Conservation (phyloP, 2,113 vertebrate genomes). For the Oncorhynchus clarkii region DNA sequence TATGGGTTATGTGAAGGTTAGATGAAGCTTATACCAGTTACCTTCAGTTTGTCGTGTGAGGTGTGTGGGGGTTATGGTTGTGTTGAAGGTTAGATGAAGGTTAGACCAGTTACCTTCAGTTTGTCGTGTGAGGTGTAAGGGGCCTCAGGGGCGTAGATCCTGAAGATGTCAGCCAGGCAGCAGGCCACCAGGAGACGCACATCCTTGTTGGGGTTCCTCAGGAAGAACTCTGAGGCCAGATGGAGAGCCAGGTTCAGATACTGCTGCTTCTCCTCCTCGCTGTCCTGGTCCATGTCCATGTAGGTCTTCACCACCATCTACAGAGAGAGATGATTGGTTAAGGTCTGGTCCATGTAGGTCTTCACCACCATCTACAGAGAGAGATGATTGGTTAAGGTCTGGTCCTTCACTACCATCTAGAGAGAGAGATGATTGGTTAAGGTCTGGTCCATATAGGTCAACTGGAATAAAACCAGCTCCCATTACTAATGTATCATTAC, state of each 20-base stretch:
- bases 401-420: neutral
- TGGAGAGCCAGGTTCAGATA: conserved; percentile 96
- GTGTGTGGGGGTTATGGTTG: conserved; percentile 61
- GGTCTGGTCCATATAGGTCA: too few relatives aligned
- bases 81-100: too few relatives aligned
- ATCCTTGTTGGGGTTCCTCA: conserved; percentile 99
- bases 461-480: too few relatives aligned
- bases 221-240: conserved; percentile 98
- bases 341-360: too few relatives aligned
- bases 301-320: conserved; percentile 99
- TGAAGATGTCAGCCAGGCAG: conserved; percentile 98
- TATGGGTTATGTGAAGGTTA: too few relatives aligned
- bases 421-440: too few relatives aligned
- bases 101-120: conserved; percentile 83
- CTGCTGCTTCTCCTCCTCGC: conserved; percentile 98
- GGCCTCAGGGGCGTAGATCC: conserved; percentile 98
- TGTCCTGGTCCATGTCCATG: conserved; percentile 99
- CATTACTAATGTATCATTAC: too few relatives aligned
- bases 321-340: conserved; percentile 18
- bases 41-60: too few relatives aligned
- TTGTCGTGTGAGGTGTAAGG: conserved; percentile 99
- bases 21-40: too few relatives aligned
- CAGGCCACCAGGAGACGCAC: conserved; percentile 97
- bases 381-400: too few relatives aligned
- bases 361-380: too few relatives aligned